Evolutionary conservation across 2,113 vertebrate species (phyloP).

Genomic region (Muscicapa adusta): DNA sequence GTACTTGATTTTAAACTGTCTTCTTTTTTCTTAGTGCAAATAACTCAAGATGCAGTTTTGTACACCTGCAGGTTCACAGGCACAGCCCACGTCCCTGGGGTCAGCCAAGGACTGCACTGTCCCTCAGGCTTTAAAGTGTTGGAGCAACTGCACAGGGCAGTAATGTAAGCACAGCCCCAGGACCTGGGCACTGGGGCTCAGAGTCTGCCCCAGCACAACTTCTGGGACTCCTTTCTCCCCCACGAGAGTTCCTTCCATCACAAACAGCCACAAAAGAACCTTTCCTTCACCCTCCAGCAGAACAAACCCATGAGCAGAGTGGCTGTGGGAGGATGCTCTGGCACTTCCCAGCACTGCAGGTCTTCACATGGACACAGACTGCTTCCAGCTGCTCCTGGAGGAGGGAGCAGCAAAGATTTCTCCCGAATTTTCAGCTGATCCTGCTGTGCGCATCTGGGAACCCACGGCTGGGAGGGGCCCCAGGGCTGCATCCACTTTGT

Average conservation of each 20-base stretch:
- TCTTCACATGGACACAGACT: background rate
- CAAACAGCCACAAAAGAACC: background rate
- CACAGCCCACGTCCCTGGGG: background rate
- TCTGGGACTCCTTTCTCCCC: background rate
- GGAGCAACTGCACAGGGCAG: background rate
- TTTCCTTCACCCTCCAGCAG: background rate
- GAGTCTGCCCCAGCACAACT: background rate
- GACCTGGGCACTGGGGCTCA: background rate
- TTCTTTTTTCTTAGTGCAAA: constrained; percentile 53
- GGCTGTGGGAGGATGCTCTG: background rate
- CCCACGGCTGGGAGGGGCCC: background rate
- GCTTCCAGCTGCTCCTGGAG: background rate
- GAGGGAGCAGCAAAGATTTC: background rate
- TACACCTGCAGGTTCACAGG: background rate
- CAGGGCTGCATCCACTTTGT: background rate
- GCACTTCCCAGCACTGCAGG: background rate
- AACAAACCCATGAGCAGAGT: background rate
- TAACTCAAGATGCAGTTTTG: constrained; percentile 34
- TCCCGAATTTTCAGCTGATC: constrained; percentile 25
- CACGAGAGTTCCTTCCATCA: background rate
- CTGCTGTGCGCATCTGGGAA: background rate
- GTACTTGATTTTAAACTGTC: background rate
- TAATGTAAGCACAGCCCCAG: background rate
- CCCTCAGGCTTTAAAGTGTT: background rate
- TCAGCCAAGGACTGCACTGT: background rate